Evolutionary conservation across 2,888 invertebrate species (phyloP), one percentile per base, ranked within the genome.

Genomic region (Rhimphoctona megacephalus): DNA sequence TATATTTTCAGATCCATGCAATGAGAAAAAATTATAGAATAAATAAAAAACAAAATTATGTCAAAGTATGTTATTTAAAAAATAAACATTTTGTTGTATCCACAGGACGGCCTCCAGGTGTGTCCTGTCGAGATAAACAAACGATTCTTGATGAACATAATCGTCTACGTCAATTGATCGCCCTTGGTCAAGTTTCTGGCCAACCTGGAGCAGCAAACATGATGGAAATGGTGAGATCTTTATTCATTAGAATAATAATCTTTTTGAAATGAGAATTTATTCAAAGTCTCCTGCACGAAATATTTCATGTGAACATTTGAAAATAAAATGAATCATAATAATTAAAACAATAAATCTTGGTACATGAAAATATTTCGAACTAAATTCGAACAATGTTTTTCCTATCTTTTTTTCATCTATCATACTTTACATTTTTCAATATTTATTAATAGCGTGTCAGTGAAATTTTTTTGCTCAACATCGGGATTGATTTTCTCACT

Each of bases 131-230:
- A 90, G 97, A 98, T 92, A 97, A 96, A 92, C 96, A 97, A 94
- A 95, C 96, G 83, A 98, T 98, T 91, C 95, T 98, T 89, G 96
- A 97, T 93, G 96, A 96, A 90, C 98, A 98, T 95, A 98, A 98
- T 95, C 96, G 96, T 90, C 95, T 97, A 88, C 95, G 98, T 92
- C 97, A 97, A 94, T 95, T 96, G 67, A 97, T 98, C 88, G 98
- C 98, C 85, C 95, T 97, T 90, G 98, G 98, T 72, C 96, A 96
- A 92, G 96, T 97, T 91, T 95, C 96, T 89, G 96, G 96, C 80
- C 98, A 98, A 92, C 97, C 97, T 30, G 96, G 97, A 79, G 97
- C 98, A 39, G 96, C 97, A 90, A 97, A 98, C 94, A 98, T 98
- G 97, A 96, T 97, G 95, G 97, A 98, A 95, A 96, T 98, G 96